Conservation (phyloP, 1,140 invertebrate genomes). For the Coenobita brevimanus region DNA sequence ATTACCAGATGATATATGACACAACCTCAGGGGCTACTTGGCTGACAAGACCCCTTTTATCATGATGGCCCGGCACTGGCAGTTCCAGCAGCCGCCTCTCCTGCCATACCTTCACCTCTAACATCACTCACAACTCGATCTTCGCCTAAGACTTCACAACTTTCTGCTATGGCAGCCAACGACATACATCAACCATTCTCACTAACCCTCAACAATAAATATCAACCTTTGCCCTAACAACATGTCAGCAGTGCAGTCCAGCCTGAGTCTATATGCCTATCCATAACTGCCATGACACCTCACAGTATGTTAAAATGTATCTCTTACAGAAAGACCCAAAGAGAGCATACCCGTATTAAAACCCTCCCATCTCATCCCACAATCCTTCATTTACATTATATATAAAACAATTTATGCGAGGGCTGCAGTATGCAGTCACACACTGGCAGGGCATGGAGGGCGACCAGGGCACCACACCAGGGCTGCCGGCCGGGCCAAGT, state of each 20-base stretch:
- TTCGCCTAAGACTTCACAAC: constrained; percentile 25
- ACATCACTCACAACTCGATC: constrained; percentile 18
- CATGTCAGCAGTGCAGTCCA: constrained; percentile 14
- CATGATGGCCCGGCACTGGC: constrained; percentile 16
- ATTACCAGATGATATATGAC: neutral
- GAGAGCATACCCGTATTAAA: constrained; percentile 57
- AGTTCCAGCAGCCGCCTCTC: constrained; percentile 11
- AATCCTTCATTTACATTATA: constrained; percentile 23
- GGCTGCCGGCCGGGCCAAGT: constrained; percentile 46
- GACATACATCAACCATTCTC: constrained; percentile 10
- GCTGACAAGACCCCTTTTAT: constrained; percentile 9
- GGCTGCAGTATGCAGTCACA: neutral
- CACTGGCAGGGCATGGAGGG: neutral
- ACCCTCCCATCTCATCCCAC: constrained; percentile 32
- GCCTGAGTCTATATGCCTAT: neutral
- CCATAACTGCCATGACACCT: neutral
- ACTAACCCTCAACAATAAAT: constrained; percentile 53
- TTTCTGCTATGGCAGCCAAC: neutral
- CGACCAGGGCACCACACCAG: neutral
- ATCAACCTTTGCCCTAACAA: constrained; percentile 30
- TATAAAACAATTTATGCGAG: constrained; percentile 45
- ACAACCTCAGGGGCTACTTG: neutral
- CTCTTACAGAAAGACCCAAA: constrained; percentile 16
- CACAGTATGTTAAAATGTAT: constrained; percentile 45
- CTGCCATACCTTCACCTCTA: neutral